Evolutionary conservation across 2,797 vertebrate species (phyloP), one percentile per base, ranked within the genome.

Genomic region (Myotis findleyi): DNA sequence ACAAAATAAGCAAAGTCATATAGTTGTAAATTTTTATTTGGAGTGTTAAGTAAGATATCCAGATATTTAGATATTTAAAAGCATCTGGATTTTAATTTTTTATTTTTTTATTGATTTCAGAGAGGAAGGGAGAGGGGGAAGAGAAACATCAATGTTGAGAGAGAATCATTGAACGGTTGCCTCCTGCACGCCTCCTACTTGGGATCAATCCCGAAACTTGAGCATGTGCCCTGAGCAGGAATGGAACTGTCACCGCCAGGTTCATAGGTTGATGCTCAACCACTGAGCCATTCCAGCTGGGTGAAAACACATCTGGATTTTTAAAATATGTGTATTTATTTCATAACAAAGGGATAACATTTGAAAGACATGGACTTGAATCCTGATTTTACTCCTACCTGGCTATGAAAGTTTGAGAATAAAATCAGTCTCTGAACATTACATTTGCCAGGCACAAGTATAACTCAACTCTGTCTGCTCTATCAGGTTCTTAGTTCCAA

Each of bases 1-100:
- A n/a, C 21, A 95, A 95, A 86, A 82, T 68, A 94, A 85, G 6
- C 49, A 84, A 89, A 68, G 17, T 17, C 23, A 72, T 2, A 53
- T 1, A 18, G 21, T 7, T 47, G 6, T 57, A 71, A n/a, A 27
- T 11, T 53, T 72, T 36, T 62, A 4, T 82, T 81, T 59, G 27
- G 2, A n/a, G 16, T 57, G 5, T 27, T 81, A n/a, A 57, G 30
- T 57, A 36, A 87, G 6, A 20, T 83, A 87, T 23, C 1, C 5
- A 85, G 2, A 55, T 72, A 73, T 66, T 49, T 86, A 91, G 3
- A 6, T 66, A 68, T 55, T 82, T 82, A 80, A 69, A n/a, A 59
- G 3, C 4, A 41, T 33, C 33, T 36, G 7, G 7, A 79, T n/a
- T 91, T 64, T 76, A 14, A 30, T 30, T 62, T 62, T 62, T 62